A percentile compares a stretch with the other conserved stretches of the same genome.
Evolutionary conservation across 2,113 vertebrate genomes (phyloP).

Genomic region (Mormyrus lacerda): DNA sequence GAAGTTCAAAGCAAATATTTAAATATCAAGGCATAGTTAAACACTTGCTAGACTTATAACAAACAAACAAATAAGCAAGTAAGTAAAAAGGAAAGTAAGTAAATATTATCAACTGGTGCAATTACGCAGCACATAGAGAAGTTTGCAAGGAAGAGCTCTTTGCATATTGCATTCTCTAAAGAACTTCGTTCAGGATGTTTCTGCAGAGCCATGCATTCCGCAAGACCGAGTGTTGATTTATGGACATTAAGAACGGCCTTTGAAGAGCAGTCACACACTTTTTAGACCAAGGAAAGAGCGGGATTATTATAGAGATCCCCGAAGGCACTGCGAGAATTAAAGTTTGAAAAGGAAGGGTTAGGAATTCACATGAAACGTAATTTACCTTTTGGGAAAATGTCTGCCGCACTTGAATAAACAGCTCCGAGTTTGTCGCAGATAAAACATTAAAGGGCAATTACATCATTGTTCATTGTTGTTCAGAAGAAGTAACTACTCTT

Average conservation of each 20-base stretch:
- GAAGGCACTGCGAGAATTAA: neutral
- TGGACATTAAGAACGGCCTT: conserved; percentile 10
- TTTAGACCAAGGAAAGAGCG: neutral
- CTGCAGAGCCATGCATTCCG: neutral
- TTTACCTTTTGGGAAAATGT: conserved; percentile 18
- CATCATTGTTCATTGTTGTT: conserved; percentile 4
- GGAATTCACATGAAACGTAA: conserved; percentile 9
- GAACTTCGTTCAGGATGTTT: neutral
- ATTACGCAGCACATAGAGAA: neutral
- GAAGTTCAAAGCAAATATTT: neutral
- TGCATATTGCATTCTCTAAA: neutral
- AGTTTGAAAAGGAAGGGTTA: neutral
- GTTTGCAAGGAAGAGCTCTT: neutral
- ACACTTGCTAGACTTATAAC: neutral
- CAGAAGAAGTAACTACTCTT: neutral
- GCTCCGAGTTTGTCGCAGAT: neutral
- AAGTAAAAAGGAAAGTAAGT: neutral
- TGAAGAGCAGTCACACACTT: neutral
- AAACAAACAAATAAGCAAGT: neutral
- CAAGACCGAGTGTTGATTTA: neutral
- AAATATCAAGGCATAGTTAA: neutral
- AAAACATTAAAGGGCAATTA: conserved; percentile 16
- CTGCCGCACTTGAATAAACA: conserved; percentile 5
- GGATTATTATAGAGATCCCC: neutral
- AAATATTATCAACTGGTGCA: neutral